Evolutionary conservation across 2,797 vertebrate species (phyloP), one percentile per base, ranked within the genome.

Genomic region (Tinamus major): DNA sequence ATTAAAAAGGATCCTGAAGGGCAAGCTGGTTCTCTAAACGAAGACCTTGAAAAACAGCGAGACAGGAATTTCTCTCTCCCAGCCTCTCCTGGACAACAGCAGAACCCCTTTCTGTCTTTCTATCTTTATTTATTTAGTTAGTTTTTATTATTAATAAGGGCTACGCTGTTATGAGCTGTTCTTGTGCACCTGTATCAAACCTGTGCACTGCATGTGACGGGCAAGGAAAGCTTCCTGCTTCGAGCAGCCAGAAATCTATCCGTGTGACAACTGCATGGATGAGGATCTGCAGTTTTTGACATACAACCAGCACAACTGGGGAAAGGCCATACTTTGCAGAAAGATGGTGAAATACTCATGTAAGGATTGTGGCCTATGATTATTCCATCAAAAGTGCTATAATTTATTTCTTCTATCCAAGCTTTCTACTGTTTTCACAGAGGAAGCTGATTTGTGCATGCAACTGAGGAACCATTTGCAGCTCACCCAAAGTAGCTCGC

Each of bases 401-500:
- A 83, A 92, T 69, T 27, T 33, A 67, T 72, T 94, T 84, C 68
- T 87, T 49, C 48, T 53, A 77, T 79, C 35, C 48, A 35, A 77
- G 76, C 58, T 84, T 95, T 79, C 49, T 78, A 21, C 68, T 71
- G 85, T 90, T 94, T 82, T 92, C 71, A 79, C 12, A 93, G 91
- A 85, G 94, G 92, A 94, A 96, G 89, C 78, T 65, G 91, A 42
- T 85, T 55, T 85, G 88, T 90, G 78, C 78, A 17, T 59, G 75
- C 87, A 88, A 74, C 74, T 68, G 61, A 95, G 89, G 87, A 96
- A 95, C 94, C 74, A 90, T 90, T 90, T 96, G 84, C 91, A 90
- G 83, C 61, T 74, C 77, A 79, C 86, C 19, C 77, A 70, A 85
- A 85, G 78, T 17, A 72, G 74, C 58, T 75, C 33, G 84, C 76